Evolutionary conservation across 1,140 invertebrate species (phyloP).

Genomic region (Tetraneura akinire): DNA sequence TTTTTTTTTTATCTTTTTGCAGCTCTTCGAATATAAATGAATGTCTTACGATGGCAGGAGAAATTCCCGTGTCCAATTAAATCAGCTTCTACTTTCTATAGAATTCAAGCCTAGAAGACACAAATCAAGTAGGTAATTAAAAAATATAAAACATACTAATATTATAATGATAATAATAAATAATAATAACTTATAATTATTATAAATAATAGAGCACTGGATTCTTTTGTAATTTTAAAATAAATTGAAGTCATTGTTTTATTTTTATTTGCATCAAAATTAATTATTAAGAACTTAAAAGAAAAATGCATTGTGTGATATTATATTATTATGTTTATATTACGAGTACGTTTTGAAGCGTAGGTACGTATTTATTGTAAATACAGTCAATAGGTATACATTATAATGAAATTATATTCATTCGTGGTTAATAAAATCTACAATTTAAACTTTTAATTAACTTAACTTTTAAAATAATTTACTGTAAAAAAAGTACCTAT

Average conservation of each 20-base stretch:
- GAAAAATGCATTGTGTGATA: not conserved
- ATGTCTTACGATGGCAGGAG: too few species aligned
- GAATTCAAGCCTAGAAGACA: constrained; percentile 16
- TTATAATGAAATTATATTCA: too few species aligned
- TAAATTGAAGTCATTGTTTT: constrained; percentile 20
- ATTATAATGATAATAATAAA: constrained; percentile 3
- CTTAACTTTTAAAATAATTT: too few species aligned
- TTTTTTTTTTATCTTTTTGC: not conserved
- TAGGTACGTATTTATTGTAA: too few species aligned
- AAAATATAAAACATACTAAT: constrained; percentile 1
- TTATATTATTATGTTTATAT: not conserved
- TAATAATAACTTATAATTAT: not conserved
- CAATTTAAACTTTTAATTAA: too few species aligned
- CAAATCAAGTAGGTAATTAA: constrained; percentile 21
- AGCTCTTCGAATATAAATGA: too few species aligned
- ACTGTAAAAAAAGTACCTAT: too few species aligned
- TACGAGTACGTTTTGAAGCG: too few species aligned
- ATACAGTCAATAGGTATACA: too few species aligned
- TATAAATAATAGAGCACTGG: not conserved
- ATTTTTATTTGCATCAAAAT: not conserved
- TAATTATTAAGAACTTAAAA: not conserved
- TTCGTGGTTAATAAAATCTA: too few species aligned
- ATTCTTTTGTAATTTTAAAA: not conserved
- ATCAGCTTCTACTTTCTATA: not conserved
- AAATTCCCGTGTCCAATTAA: not conserved